These are phyloP conservation scores for Sciurus vulgaris DNA, from an alignment of 2,797 vertebrate genomes.

Conservation along the genomic window DNA sequence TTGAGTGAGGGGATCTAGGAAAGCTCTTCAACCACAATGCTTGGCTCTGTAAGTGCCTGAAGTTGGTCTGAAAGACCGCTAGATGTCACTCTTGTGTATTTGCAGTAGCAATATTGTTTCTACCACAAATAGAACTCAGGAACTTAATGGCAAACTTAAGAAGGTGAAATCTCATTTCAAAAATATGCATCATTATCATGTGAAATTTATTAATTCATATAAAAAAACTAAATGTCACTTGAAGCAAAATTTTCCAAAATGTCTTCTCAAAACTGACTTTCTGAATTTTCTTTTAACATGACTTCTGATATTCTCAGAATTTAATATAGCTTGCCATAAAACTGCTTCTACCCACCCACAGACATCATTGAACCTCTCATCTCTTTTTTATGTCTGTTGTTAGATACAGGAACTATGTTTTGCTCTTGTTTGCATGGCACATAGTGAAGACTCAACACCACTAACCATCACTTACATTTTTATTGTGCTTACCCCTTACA, in stretches of 20 bases:
- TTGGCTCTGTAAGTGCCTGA: not conserved
- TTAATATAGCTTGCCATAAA: not conserved
- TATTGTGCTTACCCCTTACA: not conserved
- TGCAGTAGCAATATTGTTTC: not conserved
- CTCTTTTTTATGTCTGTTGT: not conserved
- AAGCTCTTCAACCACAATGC: accelerated
- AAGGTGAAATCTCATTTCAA: constrained; percentile 48
- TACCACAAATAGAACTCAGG: not conserved
- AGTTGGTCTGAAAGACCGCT: constrained; percentile 18
- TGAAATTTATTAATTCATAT: not conserved
- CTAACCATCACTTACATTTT: not conserved
- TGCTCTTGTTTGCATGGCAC: not conserved
- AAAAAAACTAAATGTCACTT: constrained; percentile 8
- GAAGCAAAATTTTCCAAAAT: constrained; percentile 15
- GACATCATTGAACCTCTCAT: not conserved
- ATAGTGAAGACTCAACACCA: not conserved
- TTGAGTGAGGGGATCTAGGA: not conserved
- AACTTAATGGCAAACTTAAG: not conserved
- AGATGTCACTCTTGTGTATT: constrained; percentile 52
- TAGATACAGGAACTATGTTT: not conserved
- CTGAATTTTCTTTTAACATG: constrained; percentile 26
- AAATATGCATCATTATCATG: not conserved
- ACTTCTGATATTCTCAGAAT: not conserved
- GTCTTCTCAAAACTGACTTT: constrained; percentile 29
- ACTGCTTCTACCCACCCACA: not conserved